A percentile compares a stretch with the other conserved stretches of the same genome.
Conservation (phyloP, 92 coral and sea anemone genomes). For the Parazoanthus swiftii region DNA sequence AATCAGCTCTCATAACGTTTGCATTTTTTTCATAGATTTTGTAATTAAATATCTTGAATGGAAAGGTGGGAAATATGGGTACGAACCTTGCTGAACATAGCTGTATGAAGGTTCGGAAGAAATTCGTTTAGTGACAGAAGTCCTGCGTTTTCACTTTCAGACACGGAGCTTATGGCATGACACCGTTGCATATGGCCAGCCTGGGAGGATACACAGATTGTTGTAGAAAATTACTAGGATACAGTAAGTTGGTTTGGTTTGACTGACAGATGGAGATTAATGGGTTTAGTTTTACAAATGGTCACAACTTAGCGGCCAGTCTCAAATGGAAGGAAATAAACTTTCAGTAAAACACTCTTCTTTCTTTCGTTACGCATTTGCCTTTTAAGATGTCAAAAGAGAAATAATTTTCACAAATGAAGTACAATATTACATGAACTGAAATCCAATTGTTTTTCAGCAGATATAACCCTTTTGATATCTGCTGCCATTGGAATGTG, state of each 20-base stretch:
- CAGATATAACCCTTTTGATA: no score
- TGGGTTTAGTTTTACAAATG: not conserved
- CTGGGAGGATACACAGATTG: conserved; percentile 94
- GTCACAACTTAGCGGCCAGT: not conserved
- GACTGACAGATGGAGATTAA: not conserved
- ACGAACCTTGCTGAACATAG: no score
- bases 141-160: conserved; percentile 45
- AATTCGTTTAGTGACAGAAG: not conserved
- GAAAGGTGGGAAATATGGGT: no score
- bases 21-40: no score
- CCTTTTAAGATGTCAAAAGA: no score
- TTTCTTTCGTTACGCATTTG: no score
- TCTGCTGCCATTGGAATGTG: not conserved
- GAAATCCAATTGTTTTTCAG: not conserved
- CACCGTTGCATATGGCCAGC: conserved; percentile 92
- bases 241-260: conserved; percentile 63
- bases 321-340: not conserved
- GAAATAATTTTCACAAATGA: no score
- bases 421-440: no score
- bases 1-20: no score
- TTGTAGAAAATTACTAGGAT: conserved; percentile 86
- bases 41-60: no score
- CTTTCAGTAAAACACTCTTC: no score
- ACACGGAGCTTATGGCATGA: conserved; percentile 91
- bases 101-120: not conserved